These are phyloP conservation scores for Plectrocnemia conspersa DNA, from an alignment of 1,140 invertebrate genomes.

Conservation along the genomic window DNA sequence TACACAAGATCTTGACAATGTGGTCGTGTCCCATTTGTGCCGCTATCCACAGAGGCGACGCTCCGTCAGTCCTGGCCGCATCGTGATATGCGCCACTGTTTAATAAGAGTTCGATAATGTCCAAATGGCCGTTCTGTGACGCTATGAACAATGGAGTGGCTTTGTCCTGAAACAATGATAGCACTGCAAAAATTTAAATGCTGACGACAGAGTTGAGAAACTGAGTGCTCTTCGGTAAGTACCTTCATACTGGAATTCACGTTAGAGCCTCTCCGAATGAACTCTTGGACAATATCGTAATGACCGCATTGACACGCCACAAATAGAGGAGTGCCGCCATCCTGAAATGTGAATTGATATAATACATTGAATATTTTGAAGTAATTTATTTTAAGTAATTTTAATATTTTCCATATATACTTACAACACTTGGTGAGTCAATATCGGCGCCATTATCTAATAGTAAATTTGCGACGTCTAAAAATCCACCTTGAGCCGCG, in stretches of 20 bases:
- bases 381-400: slow-evolving; percentile 1
- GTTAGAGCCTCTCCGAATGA: slow-evolving; percentile 73
- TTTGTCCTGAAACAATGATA: slow-evolving; percentile 70
- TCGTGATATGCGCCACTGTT: slow-evolving; percentile 67
- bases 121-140: slow-evolving; percentile 82
- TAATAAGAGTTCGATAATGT: slow-evolving; percentile 65
- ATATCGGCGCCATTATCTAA: slow-evolving; percentile 72
- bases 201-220: too few species aligned
- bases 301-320: slow-evolving; percentile 90
- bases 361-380: slow-evolving; percentile 3
- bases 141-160: slow-evolving; percentile 87
- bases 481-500: slow-evolving; percentile 82
- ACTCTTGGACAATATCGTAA: slow-evolving; percentile 76
- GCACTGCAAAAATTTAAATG: too few species aligned
- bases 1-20: slow-evolving; percentile 71
- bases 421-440: slow-evolving; percentile 77
- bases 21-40: slow-evolving; percentile 88
- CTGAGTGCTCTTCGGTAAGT: too few species aligned
- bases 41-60: slow-evolving; percentile 88
- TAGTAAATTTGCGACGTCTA: slow-evolving; percentile 73
- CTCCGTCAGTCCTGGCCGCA: slow-evolving; percentile 69
- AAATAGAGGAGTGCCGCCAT: slow-evolving; percentile 87
- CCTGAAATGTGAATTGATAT: slow-evolving; percentile 61
- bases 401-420: slow-evolving; percentile 37
- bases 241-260: slow-evolving; percentile 85